Evolutionary conservation across 2,113 vertebrate genomes (phyloP), one percentile per base, ranked within the genome.

Genomic region (Actenoides lindsayi): DNA sequence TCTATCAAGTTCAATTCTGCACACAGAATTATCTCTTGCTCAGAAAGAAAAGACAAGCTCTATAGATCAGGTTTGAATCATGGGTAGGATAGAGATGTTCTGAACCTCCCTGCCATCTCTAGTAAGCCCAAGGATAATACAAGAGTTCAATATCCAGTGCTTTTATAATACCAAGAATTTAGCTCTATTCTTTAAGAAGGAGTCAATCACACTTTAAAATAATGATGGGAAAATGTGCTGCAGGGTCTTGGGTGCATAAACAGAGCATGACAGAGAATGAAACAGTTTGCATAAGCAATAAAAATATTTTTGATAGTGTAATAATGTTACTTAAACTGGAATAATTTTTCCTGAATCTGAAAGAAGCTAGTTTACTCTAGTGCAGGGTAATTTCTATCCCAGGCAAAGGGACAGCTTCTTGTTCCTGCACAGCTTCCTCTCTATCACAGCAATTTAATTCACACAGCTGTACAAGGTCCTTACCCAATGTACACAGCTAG

Each of bases 11-110:
- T 93, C 90, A 87, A 30, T 90, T 95, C 65, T 69, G 37, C 62
- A 90, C 83, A 76, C 31, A 46, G 87, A 96, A 91, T 95, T 87
- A 91, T 95, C 18, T 92, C 68, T 92, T 75, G 84, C 89, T 89
- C 74, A 84, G 65, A 87, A 78, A 93, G 62, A 89, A 89, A 93
- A 92, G 89, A 87, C 89, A 96, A 89, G 92, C 80, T 57, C 62
- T 69, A 57, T 46, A 84, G 89, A 92, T 91, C 69, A 87, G 48
- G n/a, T 79, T 76, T 95, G 92, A 96, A 65, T 92, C 81, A 92
- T n/a, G 48, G 76, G 30, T 81, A 94, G n/a, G 86, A 94, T 82
- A 94, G 89, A 94, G 76, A 79, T 82, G 28, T 79, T 91, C 89
- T 73, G 57, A 96, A 91, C 44, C 31, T 84, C 48, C 39, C 37